Evolutionary conservation across 2,113 vertebrate species (phyloP).

Genomic region (Etheostoma cragini): DNA sequence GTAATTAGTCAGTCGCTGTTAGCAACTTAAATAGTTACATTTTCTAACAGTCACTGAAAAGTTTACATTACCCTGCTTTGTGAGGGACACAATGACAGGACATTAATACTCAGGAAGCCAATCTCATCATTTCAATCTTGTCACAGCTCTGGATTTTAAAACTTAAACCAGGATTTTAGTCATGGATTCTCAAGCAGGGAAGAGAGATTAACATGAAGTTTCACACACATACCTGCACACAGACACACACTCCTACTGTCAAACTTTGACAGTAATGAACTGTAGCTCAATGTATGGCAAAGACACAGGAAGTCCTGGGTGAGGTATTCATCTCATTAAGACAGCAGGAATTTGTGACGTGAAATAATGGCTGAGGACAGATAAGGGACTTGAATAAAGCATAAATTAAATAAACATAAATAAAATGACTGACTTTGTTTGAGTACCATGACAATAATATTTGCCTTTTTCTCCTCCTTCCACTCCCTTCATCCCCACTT

Average conservation of each 20-base stretch:
- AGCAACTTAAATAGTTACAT: too few relatives aligned
- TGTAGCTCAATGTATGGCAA: neutral
- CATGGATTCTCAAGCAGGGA: neutral
- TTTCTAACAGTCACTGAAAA: neutral
- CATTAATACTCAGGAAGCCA: neutral
- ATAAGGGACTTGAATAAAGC: neutral
- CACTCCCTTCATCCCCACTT: neutral
- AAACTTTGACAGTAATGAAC: neutral
- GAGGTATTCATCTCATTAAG: constrained; percentile 2
- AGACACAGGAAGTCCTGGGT: neutral
- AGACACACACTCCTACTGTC: neutral
- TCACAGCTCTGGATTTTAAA: constrained; percentile 9
- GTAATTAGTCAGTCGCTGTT: neutral
- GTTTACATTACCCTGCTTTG: neutral
- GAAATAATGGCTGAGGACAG: neutral
- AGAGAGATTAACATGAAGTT: neutral
- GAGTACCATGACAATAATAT: neutral
- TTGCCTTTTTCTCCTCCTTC: neutral
- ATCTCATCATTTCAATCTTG: constrained; percentile 23
- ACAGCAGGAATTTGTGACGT: neutral
- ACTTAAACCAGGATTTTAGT: neutral
- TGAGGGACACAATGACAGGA: neutral
- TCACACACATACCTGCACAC: constrained; percentile 6
- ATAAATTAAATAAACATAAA: neutral
- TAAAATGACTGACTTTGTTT: neutral